These are phyloP conservation scores for Sebastes kiyomatsui DNA, from an alignment of 2,797 vertebrate genomes.

Conservation along the genomic window DNA sequence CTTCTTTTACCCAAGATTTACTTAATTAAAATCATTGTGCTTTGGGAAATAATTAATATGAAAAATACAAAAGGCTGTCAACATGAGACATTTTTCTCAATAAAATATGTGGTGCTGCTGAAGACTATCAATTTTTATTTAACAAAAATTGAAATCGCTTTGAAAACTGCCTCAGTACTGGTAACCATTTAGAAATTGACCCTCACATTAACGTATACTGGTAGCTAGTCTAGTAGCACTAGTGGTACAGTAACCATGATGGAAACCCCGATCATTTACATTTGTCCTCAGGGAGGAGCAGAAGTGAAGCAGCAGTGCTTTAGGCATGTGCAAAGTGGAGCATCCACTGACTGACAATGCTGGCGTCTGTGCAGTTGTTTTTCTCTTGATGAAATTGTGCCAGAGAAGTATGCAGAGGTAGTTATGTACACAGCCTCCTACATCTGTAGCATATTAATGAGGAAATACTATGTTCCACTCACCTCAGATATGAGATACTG, in stretches of 20 bases:
- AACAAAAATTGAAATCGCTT: not conserved
- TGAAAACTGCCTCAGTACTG: not conserved
- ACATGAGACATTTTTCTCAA: conserved; percentile 14
- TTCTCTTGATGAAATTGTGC: conserved; percentile 4
- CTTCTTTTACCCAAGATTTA: not conserved
- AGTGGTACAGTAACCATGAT: not conserved
- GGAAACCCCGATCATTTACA: not conserved
- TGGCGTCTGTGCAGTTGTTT: conserved; percentile 8
- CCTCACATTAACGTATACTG: not conserved
- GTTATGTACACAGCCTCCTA: not conserved
- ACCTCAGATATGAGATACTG: not conserved
- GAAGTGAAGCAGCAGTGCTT: not conserved
- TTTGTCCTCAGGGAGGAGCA: not conserved
- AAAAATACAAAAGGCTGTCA: not conserved
- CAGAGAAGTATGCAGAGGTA: not conserved
- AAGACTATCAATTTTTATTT: not conserved
- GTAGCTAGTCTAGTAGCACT: not conserved
- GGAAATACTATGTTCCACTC: not conserved
- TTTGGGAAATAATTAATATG: conserved; percentile 1
- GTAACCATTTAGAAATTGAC: not conserved
- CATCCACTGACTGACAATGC: conserved; percentile 16
- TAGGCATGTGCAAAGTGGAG: conserved; percentile 2
- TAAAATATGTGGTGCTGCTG: conserved; percentile 40
- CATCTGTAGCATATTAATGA: conserved; percentile 15
- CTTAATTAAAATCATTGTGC: not conserved